Evolutionary conservation across 1,140 invertebrate genomes (phyloP).

Genomic region (Neodiprion pinetum): DNA sequence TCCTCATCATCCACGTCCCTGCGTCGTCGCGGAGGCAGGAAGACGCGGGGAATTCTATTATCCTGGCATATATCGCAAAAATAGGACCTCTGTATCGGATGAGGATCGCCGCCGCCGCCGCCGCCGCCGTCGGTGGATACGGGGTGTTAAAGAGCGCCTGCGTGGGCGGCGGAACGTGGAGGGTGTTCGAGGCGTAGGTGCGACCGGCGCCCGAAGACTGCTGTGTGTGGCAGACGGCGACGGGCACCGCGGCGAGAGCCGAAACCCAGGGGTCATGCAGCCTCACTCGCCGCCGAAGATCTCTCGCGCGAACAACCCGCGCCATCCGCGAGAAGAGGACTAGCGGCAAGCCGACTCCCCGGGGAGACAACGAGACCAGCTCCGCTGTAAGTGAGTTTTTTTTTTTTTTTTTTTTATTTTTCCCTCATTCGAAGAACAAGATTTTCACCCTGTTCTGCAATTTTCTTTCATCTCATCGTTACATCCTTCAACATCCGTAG

Average conservation of each 20-base stretch:
- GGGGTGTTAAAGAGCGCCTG: background rate
- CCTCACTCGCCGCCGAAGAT: conserved; percentile 3
- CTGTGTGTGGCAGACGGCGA: conserved; percentile 47
- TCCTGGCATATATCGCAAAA: background rate
- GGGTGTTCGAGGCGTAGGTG: conserved; percentile 48
- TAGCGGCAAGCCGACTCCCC: background rate
- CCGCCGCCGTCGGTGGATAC: background rate
- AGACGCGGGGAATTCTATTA: background rate
- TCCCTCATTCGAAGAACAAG: no score
- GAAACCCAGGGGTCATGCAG: conserved; percentile 19
- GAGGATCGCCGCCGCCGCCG: background rate
- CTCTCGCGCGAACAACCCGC: background rate
- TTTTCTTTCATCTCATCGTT: no score
- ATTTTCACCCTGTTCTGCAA: background rate
- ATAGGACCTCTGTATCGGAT: no score
- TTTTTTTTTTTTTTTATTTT: background rate
- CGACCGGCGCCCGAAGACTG: conserved; percentile 46
- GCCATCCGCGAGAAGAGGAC: conserved; percentile 6
- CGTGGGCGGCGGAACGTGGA: conserved; percentile 41
- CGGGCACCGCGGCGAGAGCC: conserved; percentile 39
- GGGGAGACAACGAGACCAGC: background rate
- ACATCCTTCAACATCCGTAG: no score
- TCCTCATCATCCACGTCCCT: background rate
- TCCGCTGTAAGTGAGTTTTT: background rate
- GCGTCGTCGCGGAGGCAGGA: background rate